Evolutionary conservation across 1,140 invertebrate genomes (phyloP).

Genomic region (Drosophila kikkawai): DNA sequence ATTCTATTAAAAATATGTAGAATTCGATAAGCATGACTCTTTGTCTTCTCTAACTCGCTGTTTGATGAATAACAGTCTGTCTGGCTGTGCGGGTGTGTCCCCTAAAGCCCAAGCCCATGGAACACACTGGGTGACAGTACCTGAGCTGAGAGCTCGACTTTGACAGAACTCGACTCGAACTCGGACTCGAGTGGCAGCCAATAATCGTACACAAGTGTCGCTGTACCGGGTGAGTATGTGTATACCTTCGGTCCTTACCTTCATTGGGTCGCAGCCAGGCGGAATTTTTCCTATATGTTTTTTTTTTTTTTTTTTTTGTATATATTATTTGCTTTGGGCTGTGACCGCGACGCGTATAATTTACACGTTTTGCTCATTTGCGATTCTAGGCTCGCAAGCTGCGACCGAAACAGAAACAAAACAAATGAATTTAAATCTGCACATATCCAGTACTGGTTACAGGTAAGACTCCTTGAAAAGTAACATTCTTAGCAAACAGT

Average conservation of each 20-base stretch:
- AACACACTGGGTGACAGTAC: slow-evolving; percentile 43
- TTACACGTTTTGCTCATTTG: slow-evolving; percentile 84
- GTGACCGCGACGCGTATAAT: slow-evolving; percentile 81
- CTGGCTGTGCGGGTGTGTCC: slow-evolving; percentile 41
- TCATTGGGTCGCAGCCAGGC: slow-evolving; percentile 38
- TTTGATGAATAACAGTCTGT: slow-evolving; percentile 60
- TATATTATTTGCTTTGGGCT: slow-evolving; percentile 74
- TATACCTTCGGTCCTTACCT: slow-evolving; percentile 39
- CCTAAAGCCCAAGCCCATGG: slow-evolving; percentile 26
- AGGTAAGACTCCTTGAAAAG: not conserved
- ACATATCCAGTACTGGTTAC: slow-evolving; percentile 16
- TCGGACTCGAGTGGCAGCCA: slow-evolving; percentile 53
- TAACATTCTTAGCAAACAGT: not conserved
- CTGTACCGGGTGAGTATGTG: slow-evolving; percentile 6
- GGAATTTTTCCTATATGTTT: slow-evolving; percentile 43
- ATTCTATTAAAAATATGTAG: not conserved
- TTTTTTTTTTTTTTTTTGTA: slow-evolving; percentile 4
- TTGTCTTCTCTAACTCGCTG: slow-evolving; percentile 27
- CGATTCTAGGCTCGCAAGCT: slow-evolving; percentile 78
- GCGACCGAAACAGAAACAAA: slow-evolving; percentile 60
- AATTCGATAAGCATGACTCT: not conserved
- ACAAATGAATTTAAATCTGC: slow-evolving; percentile 71
- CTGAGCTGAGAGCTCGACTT: slow-evolving; percentile 45
- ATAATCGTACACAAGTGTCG: slow-evolving; percentile 40
- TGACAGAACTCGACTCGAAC: slow-evolving; percentile 37